Evolutionary conservation across 2,797 vertebrate species (phyloP), one percentile per base, ranked within the genome.

Genomic region (Oryzias sinensis): DNA sequence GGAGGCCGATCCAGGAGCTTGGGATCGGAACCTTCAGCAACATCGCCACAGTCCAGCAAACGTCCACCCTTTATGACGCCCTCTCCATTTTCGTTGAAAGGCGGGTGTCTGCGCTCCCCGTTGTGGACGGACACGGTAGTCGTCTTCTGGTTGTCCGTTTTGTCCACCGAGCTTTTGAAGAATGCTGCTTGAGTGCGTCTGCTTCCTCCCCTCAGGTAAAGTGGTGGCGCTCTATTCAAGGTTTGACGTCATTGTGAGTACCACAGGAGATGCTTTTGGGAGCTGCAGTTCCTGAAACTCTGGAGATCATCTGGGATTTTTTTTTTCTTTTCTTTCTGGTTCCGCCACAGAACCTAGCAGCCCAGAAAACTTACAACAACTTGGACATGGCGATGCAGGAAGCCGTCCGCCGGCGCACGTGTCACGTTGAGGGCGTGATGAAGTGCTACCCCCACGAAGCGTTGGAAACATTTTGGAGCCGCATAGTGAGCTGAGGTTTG

Each of bases 201-300:
- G 43, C 74, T 2, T 75, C 58, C 68, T 29, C 18, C 45, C 13
- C 8, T 5, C 80, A 98, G 96, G 95, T 44, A 92, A 87, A 75
- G 96, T 98, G 9, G 94, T 98, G 16, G 95, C 95, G 0, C 92
- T 98, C 60, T 98, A 98, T 75, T 96, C 96, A 1, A 92, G 95
- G 60, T 98, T 98, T 2, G 96, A 98, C 2, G 95, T 97, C 44
- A 98, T 98, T 71, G 96, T 98, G 80, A 96, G 96, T 96, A 79
- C n/a, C 2, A 1, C 1, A n/a, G 9, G 47, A 15, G 22, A 20
- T 6, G 29, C 2, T 2, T n/a, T 18, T 11, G 8, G 3, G 3
- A 37, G 3, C 33, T 37, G 7, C 3, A 3, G 33, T 9, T 37
- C 11, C 33, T 13, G 29, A 33, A 33, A 1, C 9, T 33, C 29